Base-by-base conservation (phyloP, 2,113 vertebrate species). In the Brevimyrus niger region DNA sequence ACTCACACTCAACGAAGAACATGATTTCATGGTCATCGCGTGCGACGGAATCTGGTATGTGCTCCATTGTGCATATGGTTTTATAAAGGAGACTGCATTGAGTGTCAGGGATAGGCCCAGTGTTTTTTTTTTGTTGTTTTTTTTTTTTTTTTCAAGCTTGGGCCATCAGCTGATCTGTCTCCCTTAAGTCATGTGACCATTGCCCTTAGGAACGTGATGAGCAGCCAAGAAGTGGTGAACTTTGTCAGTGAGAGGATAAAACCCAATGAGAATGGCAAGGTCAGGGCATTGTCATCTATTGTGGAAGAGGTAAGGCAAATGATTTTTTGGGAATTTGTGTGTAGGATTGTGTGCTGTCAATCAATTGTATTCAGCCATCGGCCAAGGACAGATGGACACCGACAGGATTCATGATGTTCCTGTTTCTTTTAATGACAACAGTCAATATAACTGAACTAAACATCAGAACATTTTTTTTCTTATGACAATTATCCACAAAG, bases 1-100 rank as follows among this genome's bases (percentile, higher is more conserved):
- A 90, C 93, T 99, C 94, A 97, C 98, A 10, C 97, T 99, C 90
- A 98, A 97, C 0, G 97, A 98, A 0, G 97, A 98, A 50, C 97
- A 99, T 0, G 98, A 99, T 90, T 99, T 99, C 92, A 99, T 99
- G 98, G 97, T 99, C 92, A 98, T 99, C 35, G 98, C 98, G 84
- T 99, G 98, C 21, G 98, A 99, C 61, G 98, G 98, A 61, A 99
- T 99, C 94, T 99, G 98, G 98, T 99, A 89, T 92, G 95, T 46
- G 82, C 3, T 23, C 44, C 44, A 23, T 44, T 82, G 76, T 82
- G 4, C 5, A 17, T 42, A 82, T 82, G 0, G 19, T 82, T 82
- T 82, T 82, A 38, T 82, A 11, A 7, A 21, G 42, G 27, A 69
- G 27, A 69, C n/a, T 69, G 61, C 61, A 69, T 69, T 69, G 35